Evolutionary conservation across 2,888 invertebrate genomes (phyloP), one percentile per base, ranked within the genome.

Genomic region (Dryobotodes eremita): DNA sequence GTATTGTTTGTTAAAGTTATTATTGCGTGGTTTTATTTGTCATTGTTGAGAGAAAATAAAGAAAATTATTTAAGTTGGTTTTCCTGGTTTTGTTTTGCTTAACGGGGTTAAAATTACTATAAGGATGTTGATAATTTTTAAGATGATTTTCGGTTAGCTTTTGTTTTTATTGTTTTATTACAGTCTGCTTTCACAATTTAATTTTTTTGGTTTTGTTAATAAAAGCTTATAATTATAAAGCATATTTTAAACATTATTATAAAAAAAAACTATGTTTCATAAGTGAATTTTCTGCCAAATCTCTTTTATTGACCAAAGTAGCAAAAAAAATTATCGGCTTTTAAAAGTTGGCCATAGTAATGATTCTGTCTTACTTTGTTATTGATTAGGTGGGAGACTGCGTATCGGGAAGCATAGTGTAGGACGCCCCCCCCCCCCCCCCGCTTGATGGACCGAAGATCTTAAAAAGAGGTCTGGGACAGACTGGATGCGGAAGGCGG

Each of bases 1-100:
- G 75, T 80, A 82, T 79, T 79, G 75, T 87, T 85, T 79, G 64
- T 31, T 68, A 26, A 78, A 82, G 77, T 83, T 83, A 77, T 79
- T 80, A 66, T 31, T 80, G 68, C 23, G 61, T 42, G 55, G 64
- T 79, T 80, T 75, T 57, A 61, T 81, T 76, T 75, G 77, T 73
- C 71, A 70, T 70, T 86, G 74, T 61, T 72, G 7, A 65, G 48
- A 59, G 53, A 42, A 74, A 81, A 77, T 64, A 73, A 75, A 77
- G 55, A 42, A 77, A 68, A 69, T 83, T 68, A 68, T 71, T 50
- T 68, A 17, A 57, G 68, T 61, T 17, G 17, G n/a, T 76, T 48
- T 48, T 64, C 8, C 26, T 68, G 31, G 31, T 36, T 36, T 36
- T 36, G 10, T 55, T 72, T 76, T 42, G 36, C n/a, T 20, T 15